Evolutionary conservation across 2,888 invertebrate genomes (phyloP).

Genomic region (Perizoma flavofasciatum): DNA sequence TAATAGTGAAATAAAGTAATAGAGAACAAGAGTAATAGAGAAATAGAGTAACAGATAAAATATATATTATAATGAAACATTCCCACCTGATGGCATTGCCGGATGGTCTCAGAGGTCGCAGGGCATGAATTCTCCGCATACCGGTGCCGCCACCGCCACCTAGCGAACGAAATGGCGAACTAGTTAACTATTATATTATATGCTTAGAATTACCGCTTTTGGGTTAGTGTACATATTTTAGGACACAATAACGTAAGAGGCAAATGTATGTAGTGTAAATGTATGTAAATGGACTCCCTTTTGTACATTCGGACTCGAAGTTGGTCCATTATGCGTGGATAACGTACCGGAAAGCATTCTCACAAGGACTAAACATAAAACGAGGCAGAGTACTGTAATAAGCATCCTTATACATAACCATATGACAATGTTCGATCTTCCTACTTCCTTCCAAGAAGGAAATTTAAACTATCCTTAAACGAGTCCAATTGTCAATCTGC

Average conservation of each 20-base stretch:
- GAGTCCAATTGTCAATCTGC: slow-evolving; percentile 48
- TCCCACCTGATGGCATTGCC: slow-evolving; percentile 73
- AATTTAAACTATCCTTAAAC: slow-evolving; percentile 46
- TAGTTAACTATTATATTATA: no score
- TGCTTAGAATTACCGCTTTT: no score
- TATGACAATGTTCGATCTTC: slow-evolving; percentile 44
- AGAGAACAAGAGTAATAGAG: not conserved
- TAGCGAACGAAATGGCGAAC: slow-evolving; percentile 3
- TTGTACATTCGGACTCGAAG: no score
- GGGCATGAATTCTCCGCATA: slow-evolving; percentile 64
- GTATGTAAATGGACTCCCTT: no score
- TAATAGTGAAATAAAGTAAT: not conserved
- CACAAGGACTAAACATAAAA: no score
- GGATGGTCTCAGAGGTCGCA: slow-evolving; percentile 69
- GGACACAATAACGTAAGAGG: no score
- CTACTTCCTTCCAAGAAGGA: slow-evolving; percentile 47
- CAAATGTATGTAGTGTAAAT: no score
- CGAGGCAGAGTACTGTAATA: slow-evolving; percentile 6
- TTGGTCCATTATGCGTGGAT: no score
- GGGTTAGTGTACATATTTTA: no score
- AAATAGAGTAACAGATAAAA: not conserved
- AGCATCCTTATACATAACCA: slow-evolving; percentile 34
- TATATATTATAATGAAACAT: slow-evolving; percentile 7
- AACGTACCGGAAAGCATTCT: no score
- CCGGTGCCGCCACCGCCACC: slow-evolving; percentile 58